phyloP scores from a whole-genome alignment of 2,888 invertebrate species.

The Tenthredo scrophulariae region DNA sequence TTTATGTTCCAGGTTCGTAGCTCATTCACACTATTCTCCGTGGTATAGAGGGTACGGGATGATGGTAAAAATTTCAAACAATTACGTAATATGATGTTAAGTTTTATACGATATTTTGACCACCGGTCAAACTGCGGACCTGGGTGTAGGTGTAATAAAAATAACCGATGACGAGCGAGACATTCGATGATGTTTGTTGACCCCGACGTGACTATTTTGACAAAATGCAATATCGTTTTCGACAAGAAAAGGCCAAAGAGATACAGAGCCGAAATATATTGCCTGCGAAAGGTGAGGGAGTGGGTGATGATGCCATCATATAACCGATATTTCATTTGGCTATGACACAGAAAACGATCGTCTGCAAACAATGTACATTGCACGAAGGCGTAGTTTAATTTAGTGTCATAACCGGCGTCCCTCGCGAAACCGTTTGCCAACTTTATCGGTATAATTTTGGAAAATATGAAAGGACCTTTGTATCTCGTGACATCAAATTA shows the following conservation, averaged over 20 bases:
- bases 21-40: background rate
- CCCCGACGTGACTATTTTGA: background rate
- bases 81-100: background rate
- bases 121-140: background rate
- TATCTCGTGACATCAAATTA: constrained; percentile 38
- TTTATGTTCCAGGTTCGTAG: constrained; percentile 41
- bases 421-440: background rate
- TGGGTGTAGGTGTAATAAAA: background rate
- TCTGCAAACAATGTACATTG: constrained; percentile 44
- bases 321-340: background rate
- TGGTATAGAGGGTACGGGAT: background rate
- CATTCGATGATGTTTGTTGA: constrained; percentile 3
- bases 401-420: constrained; percentile 17
- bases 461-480: constrained; percentile 40
- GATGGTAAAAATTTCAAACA: constrained; percentile 24
- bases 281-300: background rate
- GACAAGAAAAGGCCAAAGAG: background rate
- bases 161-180: background rate
- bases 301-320: constrained; percentile 35
- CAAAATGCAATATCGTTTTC: constrained; percentile 32
- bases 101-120: background rate
- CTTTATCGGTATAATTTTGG: constrained; percentile 48
- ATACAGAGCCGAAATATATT: background rate
- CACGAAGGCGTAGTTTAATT: constrained; percentile 21
- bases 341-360: constrained; percentile 37